These are phyloP conservation scores for Halcyon senegalensis DNA, from an alignment of 2,113 vertebrate species.

Conservation along the genomic window DNA sequence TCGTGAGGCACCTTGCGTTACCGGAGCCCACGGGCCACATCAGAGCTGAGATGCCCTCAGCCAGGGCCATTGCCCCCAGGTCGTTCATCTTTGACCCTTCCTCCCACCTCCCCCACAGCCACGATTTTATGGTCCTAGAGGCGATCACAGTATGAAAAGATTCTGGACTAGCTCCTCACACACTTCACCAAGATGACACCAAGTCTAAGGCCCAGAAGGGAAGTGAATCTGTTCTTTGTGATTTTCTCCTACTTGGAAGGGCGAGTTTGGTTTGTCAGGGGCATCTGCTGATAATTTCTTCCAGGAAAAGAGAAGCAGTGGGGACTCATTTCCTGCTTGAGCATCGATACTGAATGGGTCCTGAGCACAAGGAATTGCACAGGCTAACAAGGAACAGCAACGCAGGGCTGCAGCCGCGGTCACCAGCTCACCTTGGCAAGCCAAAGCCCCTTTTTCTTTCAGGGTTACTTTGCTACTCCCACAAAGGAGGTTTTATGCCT, in stretches of 20 bases:
- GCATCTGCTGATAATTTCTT: neutral
- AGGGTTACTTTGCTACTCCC: neutral
- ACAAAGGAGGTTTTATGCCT: neutral
- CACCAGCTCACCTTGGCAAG: neutral
- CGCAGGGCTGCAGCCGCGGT: neutral
- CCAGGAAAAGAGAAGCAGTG: neutral
- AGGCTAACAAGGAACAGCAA: neutral
- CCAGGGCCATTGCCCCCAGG: fast-evolving
- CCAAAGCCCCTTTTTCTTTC: neutral
- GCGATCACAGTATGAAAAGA: neutral
- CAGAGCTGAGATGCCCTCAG: neutral
- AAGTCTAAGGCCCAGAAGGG: neutral
- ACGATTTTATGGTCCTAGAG: neutral
- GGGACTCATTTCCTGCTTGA: neutral
- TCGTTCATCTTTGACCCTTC: neutral
- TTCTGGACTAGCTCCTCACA: neutral
- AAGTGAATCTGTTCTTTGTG: neutral
- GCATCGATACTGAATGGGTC: fast-evolving
- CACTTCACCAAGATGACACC: neutral
- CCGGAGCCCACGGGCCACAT: fast-evolving
- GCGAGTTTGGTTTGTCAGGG: neutral
- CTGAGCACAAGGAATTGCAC: neutral
- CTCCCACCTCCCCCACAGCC: neutral
- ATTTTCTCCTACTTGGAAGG: neutral
- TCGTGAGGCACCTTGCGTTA: fast-evolving